Evolutionary conservation across 2,888 invertebrate genomes (phyloP), one percentile per base, ranked within the genome.

Genomic region (Dryocosmus kuriphilus): DNA sequence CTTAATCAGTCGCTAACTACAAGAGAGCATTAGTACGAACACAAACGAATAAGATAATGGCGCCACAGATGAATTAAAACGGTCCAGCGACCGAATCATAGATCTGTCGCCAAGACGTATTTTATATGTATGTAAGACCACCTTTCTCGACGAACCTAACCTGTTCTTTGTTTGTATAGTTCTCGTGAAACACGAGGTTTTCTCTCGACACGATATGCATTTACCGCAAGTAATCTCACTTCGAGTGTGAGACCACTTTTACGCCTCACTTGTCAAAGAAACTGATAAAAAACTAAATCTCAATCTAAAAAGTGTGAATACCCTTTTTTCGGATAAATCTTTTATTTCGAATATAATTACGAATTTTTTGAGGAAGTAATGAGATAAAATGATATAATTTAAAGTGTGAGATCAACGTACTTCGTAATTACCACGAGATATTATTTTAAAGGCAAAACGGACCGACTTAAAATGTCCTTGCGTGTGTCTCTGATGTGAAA

Each of bases 131-230:
- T 76, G 82, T 80, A 77, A 83, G 86, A 83, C 84, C 51, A 71
- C 51, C 71, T 71, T 75, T 80, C 74, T 77, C 80, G 80, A 84
- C 77, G 81, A 84, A 83, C 83, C 79, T 83, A 75, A 76, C 77
- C 71, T 79, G 82, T 79, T 80, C 74, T 67, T 79, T 86, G 83
- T 86, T 86, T 84, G 83, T 83, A 41, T 41, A 84, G 79, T 81
- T 77, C 78, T 62, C 74, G 81, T 88, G 87, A 89, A 87, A 86
- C 88, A 89, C 86, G 83, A 81, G 81, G 78, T 60, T 60, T 27
- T 27, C 27, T 60, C 60, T 14, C 5, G 27, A 60, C 60, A 16
- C 60, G 55, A 61, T 41, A 71, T 71, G 30, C 71, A 55, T 71
- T 71, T 71, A 71, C 71, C 51, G 51, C 71, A 71, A 51, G 71